phyloP scores from a whole-genome alignment of 2,113 vertebrate species.

The Rattus rattus region DNA sequence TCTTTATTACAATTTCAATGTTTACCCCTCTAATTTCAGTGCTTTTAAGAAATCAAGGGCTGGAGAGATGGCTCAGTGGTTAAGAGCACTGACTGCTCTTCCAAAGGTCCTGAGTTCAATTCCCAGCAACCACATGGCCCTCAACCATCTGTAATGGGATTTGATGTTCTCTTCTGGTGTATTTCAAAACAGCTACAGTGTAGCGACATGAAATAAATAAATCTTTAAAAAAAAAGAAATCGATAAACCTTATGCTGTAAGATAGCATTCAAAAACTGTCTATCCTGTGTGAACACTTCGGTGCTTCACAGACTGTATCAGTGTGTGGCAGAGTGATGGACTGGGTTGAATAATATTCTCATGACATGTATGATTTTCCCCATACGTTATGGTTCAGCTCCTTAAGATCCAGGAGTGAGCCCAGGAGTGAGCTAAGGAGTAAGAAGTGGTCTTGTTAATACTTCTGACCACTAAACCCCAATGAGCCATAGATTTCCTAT shows the following conservation, averaged over 20 bases:
- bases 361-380: conserved; percentile 63
- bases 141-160: no score
- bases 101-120: no score
- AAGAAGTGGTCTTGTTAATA: conserved; percentile 59
- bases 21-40: background rate
- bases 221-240: background rate
- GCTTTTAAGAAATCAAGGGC: background rate
- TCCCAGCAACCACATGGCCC: no score
- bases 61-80: no score
- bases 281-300: conserved; percentile 38
- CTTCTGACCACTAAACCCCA: conserved; percentile 43
- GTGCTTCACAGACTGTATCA: background rate
- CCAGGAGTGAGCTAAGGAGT: conserved; percentile 39
- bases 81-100: no score
- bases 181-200: no score
- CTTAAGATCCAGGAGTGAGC: conserved; percentile 47
- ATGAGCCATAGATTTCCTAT: conserved; percentile 67
- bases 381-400: conserved; percentile 76
- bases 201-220: no score
- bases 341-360: conserved; percentile 51
- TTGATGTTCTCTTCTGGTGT: no score
- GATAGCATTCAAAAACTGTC: background rate
- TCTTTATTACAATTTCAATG: background rate
- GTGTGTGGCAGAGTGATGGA: conserved; percentile 57
- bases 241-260: background rate